Evolutionary conservation across 2,797 vertebrate genomes (phyloP).

Genomic region (Amblyopsis hoosieri): DNA sequence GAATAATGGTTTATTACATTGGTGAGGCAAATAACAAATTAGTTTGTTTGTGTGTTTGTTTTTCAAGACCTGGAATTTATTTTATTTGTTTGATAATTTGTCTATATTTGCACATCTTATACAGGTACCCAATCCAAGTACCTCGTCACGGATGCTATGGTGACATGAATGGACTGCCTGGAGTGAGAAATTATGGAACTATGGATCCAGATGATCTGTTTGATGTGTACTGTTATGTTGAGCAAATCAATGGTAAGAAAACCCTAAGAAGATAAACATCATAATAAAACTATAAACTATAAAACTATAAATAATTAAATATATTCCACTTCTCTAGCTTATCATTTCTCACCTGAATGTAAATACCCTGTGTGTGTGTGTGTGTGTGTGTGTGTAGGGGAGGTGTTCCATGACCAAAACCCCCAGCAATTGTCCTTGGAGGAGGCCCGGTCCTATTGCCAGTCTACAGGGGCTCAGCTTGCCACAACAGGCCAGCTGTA

Average conservation of each 20-base stretch:
- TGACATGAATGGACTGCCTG: slow-evolving; percentile 91
- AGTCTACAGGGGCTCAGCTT: slow-evolving; percentile 74
- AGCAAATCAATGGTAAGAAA: slow-evolving; percentile 84
- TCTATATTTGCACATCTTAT: slow-evolving; percentile 8
- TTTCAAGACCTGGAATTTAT: too few species aligned
- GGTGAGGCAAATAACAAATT: too few species aligned
- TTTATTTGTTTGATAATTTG: neutral
- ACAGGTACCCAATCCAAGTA: slow-evolving; percentile 91
- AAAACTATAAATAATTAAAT: too few species aligned
- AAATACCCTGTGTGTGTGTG: neutral
- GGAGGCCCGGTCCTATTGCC: slow-evolving; percentile 82
- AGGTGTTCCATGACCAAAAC: slow-evolving; percentile 82
- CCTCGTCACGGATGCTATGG: slow-evolving; percentile 90
- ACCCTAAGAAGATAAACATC: neutral
- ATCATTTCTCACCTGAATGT: too few species aligned
- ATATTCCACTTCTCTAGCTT: too few species aligned
- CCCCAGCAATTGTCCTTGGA: slow-evolving; percentile 80
- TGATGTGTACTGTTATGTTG: slow-evolving; percentile 93
- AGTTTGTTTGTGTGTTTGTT: too few species aligned
- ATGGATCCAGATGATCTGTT: slow-evolving; percentile 84
- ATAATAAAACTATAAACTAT: too few species aligned
- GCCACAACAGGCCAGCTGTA: slow-evolving; percentile 91
- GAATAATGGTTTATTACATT: too few species aligned
- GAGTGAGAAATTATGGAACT: slow-evolving; percentile 91
- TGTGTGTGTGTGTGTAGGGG: slow-evolving; percentile 71